phyloP scores from a whole-genome alignment of 2,888 invertebrate genomes.

The Tipula lateralis region DNA sequence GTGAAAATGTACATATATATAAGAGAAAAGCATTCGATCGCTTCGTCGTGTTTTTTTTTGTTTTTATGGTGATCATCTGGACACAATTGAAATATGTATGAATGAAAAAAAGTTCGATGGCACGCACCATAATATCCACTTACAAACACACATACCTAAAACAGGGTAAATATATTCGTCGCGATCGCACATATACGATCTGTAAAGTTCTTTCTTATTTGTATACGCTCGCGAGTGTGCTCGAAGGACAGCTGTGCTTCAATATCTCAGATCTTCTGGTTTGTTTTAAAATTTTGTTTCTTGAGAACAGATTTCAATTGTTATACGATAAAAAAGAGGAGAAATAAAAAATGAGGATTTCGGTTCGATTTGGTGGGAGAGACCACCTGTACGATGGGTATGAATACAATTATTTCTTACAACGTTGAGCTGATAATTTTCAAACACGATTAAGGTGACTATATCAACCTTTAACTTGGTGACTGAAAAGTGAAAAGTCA shows the following conservation, averaged over 20 bases:
- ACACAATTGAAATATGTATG: neutral
- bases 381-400: neutral
- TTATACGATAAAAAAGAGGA: neutral
- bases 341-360: neutral
- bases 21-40: neutral
- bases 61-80: conserved; percentile 29
- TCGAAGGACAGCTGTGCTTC: neutral
- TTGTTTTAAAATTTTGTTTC: neutral
- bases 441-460: no score
- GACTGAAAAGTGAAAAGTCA: no score
- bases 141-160: neutral
- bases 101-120: conserved; percentile 27
- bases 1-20: neutral
- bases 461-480: no score
- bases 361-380: neutral
- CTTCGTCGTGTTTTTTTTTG: no score
- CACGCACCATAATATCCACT: conserved; percentile 6
- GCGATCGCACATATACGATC: no score
- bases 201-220: neutral
- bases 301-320: neutral
- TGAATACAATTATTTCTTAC: no score
- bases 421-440: no score
- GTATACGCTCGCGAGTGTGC: no score
- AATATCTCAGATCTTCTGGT: neutral
- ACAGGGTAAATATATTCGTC: neutral